phyloP scores from a whole-genome alignment of 37 sponge, comb jelly and placozoan genomes.

The Ianthella basta region DNA sequence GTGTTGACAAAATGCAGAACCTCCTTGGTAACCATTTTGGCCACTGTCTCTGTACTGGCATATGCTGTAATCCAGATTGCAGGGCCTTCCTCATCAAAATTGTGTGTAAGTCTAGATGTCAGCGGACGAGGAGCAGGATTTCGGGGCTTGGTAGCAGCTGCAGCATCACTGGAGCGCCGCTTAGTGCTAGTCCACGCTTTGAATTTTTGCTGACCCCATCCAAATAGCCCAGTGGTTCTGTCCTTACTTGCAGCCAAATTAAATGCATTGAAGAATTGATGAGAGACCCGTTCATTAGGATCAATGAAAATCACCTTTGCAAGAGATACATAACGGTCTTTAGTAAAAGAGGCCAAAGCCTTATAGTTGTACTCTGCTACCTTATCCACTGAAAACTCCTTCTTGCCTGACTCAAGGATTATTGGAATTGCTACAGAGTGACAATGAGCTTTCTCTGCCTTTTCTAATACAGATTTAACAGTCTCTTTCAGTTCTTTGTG shows the following conservation, averaged over 20 bases:
- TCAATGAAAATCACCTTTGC: too few relatives aligned
- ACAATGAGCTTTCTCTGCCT: conserved; percentile 26
- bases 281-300: too few relatives aligned
- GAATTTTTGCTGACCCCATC: too few relatives aligned
- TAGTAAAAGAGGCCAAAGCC: conserved; percentile 15
- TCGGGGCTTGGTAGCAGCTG: too few relatives aligned
- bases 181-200: too few relatives aligned
- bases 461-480: conserved; percentile 31
- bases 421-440: conserved; percentile 57
- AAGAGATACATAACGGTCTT: not conserved
- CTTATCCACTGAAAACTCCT: conserved; percentile 15
- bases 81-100: not conserved
- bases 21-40: conserved; percentile 28
- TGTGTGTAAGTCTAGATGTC: not conserved
- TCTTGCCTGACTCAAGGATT: conserved; percentile 41
- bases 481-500: conserved; percentile 20
- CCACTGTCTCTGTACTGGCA: conserved; percentile 28
- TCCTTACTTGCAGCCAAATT: too few relatives aligned
- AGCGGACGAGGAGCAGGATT: not conserved
- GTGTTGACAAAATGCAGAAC: conserved; percentile 12
- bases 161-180: too few relatives aligned
- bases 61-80: not conserved
- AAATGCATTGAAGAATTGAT: too few relatives aligned
- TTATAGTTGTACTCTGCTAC: conserved; percentile 39
- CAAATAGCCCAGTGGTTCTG: too few relatives aligned